Evolutionary conservation across 2,797 vertebrate genomes (phyloP).

Genomic region (Hypotaenidia okinawae): DNA sequence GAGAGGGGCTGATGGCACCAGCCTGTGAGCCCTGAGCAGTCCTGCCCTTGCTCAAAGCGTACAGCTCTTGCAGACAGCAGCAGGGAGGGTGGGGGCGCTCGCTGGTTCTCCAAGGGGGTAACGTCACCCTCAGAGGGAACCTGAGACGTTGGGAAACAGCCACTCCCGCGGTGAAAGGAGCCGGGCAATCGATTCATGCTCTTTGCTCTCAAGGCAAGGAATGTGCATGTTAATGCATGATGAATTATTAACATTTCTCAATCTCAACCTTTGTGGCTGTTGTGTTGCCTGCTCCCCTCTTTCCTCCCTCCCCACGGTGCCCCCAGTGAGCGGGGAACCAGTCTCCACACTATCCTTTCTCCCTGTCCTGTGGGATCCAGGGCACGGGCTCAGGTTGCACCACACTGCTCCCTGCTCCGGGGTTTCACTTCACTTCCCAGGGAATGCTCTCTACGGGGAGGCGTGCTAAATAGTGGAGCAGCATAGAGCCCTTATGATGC

Average conservation of each 20-base stretch:
- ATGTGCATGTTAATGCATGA: conserved; percentile 72
- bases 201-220: conserved; percentile 60
- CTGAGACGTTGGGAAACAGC: conserved; percentile 28
- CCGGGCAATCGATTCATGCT: conserved; percentile 51
- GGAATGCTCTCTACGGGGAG: background rate
- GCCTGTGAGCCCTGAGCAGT: background rate
- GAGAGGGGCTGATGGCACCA: background rate
- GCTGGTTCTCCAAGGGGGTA: background rate
- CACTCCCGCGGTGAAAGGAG: conserved; percentile 34
- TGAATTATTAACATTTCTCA: conserved; percentile 74
- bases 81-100: background rate
- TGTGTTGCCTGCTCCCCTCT: conserved; percentile 8
- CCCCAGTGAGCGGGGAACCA: background rate
- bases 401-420: background rate
- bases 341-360: background rate
- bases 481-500: background rate
- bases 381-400: background rate
- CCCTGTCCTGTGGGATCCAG: conserved; percentile 12
- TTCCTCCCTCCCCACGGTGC: background rate
- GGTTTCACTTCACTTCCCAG: conserved; percentile 24
- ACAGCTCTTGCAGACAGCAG: background rate
- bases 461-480: background rate
- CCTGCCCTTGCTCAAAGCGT: background rate
- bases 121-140: conserved; percentile 54
- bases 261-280: conserved; percentile 15